These are phyloP conservation scores for Paracyprichromis sp. DNA, from an alignment of 2,113 vertebrate species.

Conservation along the genomic window DNA sequence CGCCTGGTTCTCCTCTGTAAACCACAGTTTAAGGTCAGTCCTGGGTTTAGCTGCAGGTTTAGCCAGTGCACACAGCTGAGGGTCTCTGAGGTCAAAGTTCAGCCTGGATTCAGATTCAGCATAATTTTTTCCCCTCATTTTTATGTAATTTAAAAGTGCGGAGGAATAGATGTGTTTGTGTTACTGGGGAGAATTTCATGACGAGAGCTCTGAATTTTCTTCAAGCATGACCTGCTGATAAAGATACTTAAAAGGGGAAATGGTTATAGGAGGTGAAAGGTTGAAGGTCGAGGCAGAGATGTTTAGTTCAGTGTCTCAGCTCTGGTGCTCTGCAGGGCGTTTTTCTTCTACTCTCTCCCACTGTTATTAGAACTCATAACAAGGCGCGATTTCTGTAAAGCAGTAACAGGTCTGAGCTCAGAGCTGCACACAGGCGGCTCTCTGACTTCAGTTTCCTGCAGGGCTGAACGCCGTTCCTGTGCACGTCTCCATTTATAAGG, in stretches of 20 bases:
- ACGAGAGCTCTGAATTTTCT: neutral
- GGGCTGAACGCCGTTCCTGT: neutral
- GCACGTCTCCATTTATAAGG: neutral
- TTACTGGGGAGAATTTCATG: neutral
- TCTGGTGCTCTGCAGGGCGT: neutral
- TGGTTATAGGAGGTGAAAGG: neutral
- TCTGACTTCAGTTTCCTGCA: neutral
- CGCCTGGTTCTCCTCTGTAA: neutral
- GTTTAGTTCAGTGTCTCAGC: neutral
- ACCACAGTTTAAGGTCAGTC: neutral
- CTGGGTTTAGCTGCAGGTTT: neutral
- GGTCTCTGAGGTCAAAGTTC: neutral
- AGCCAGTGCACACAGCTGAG: neutral
- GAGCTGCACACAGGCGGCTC: neutral
- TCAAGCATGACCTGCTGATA: neutral
- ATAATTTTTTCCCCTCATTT: rapidly evolving
- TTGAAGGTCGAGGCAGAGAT: neutral
- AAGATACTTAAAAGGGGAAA: neutral
- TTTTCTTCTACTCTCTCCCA: neutral
- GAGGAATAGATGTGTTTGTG: neutral
- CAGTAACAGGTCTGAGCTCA: neutral
- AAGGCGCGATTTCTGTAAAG: neutral
- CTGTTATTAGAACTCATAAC: neutral
- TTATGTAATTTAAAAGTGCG: neutral
- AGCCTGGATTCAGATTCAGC: neutral